Conservation (phyloP, 2,113 vertebrate genomes). For the Patagioenas fasciata region DNA sequence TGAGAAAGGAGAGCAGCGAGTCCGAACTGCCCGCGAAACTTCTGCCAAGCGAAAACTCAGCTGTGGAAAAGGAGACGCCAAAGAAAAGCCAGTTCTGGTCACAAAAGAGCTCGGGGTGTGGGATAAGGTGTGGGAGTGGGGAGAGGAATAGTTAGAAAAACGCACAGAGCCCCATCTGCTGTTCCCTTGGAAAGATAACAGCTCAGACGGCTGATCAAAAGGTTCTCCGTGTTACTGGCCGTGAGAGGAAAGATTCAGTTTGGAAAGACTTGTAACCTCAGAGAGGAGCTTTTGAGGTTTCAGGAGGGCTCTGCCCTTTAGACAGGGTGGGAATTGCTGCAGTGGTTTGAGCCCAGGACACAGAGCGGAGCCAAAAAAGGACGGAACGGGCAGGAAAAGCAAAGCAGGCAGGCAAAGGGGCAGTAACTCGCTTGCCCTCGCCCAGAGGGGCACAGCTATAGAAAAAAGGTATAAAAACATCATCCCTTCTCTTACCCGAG, state of each 20-base stretch:
- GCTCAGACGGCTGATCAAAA: not conserved
- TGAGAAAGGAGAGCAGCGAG: slow-evolving; percentile 33
- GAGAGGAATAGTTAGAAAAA: not conserved
- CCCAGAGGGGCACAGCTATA: not conserved
- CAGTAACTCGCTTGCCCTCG: not conserved
- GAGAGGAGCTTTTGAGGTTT: not conserved
- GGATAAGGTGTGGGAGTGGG: not conserved
- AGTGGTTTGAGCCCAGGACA: not conserved
- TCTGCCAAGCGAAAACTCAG: not conserved
- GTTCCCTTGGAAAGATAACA: not conserved
- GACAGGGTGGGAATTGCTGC: not conserved
- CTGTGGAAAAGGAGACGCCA: not conserved
- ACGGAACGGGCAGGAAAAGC: not conserved
- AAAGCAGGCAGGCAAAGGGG: not conserved
- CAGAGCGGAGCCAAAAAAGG: not conserved
- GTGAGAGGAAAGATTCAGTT: not conserved
- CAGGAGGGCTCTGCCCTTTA: not conserved
- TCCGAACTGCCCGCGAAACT: not conserved
- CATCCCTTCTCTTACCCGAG: not conserved
- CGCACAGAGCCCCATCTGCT: slow-evolving; percentile 34
- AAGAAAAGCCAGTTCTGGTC: not conserved
- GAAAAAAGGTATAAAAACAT: not conserved
- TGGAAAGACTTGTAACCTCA: not conserved
- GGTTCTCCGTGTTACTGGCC: not conserved
- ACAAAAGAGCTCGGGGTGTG: not conserved